These are phyloP conservation scores for Coptotermes formosanus DNA, from an alignment of 1,140 invertebrate genomes.

Conservation along the genomic window DNA sequence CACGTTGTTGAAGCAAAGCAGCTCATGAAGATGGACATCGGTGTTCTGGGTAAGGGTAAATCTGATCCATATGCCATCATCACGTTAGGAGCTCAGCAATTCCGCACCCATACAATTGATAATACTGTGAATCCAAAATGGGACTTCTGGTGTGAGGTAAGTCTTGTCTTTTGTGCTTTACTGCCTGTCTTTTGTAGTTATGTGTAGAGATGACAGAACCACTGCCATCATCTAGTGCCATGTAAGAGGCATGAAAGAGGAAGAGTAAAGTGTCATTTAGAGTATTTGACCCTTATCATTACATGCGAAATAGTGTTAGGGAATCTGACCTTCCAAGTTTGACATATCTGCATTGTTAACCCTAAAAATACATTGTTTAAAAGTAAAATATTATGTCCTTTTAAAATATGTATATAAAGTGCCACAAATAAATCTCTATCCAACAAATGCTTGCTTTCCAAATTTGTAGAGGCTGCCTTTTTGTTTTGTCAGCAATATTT, in stretches of 20 bases:
- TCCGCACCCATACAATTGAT: conserved; percentile 84
- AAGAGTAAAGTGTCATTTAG: neutral
- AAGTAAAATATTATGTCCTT: no score
- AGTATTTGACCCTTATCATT: neutral
- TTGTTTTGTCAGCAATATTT: neutral
- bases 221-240: neutral
- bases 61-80: conserved; percentile 92
- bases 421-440: no score
- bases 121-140: conserved; percentile 92
- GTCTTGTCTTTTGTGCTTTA: conserved; percentile 35
- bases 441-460: no score
- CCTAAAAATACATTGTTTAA: neutral
- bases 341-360: neutral
- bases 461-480: no score
- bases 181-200: neutral
- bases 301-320: neutral
- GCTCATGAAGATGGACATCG: conserved; percentile 88
- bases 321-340: neutral
- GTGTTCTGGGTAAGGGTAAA: conserved; percentile 89
- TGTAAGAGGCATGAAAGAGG: neutral
- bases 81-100: conserved; percentile 83
- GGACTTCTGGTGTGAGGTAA: conserved; percentile 92
- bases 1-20: conserved; percentile 91
- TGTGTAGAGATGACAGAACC: neutral
- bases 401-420: no score